phyloP scores from a whole-genome alignment of 2,888 invertebrate genomes.

The Silvanus unidentatus region DNA sequence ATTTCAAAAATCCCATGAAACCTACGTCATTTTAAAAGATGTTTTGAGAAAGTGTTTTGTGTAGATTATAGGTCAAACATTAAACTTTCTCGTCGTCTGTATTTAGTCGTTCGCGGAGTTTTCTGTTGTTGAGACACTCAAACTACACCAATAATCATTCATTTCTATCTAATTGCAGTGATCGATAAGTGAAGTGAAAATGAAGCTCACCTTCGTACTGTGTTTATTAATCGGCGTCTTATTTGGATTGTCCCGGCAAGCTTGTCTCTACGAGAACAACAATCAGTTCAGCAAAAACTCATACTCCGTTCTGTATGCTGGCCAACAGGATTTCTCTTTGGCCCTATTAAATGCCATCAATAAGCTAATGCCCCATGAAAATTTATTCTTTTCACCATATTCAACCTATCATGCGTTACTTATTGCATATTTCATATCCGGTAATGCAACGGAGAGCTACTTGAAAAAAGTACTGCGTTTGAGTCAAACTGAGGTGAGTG shows the following conservation, averaged over 20 bases:
- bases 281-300: slow-evolving; percentile 26
- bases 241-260: slow-evolving; percentile 29
- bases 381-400: slow-evolving; percentile 83
- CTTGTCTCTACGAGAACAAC: slow-evolving; percentile 50
- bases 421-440: slow-evolving; percentile 72
- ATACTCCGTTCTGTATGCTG: slow-evolving; percentile 50
- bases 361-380: slow-evolving; percentile 58
- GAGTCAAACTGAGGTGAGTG: slow-evolving; percentile 50
- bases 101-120: slow-evolving; percentile 1
- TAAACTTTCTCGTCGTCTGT: slow-evolving; percentile 30
- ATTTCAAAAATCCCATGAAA: background rate
- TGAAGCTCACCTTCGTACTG: slow-evolving; percentile 44
- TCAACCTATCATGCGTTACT: slow-evolving; percentile 76
- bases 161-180: background rate
- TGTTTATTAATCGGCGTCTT: slow-evolving; percentile 26
- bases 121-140: background rate
- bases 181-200: slow-evolving; percentile 30
- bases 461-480: slow-evolving; percentile 59
- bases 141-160: background rate
- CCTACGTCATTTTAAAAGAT: slow-evolving; percentile 24
- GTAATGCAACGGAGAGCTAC: slow-evolving; percentile 62
- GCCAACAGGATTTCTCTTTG: slow-evolving; percentile 64
- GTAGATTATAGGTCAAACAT: slow-evolving; percentile 30
- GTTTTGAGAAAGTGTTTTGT: slow-evolving; percentile 34
- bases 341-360: slow-evolving; percentile 64